A percentile compares a stretch with the other conserved stretches of the same genome.
Evolutionary conservation across 1,140 invertebrate species (phyloP).

Genomic region (Drosophila novamexicana): DNA sequence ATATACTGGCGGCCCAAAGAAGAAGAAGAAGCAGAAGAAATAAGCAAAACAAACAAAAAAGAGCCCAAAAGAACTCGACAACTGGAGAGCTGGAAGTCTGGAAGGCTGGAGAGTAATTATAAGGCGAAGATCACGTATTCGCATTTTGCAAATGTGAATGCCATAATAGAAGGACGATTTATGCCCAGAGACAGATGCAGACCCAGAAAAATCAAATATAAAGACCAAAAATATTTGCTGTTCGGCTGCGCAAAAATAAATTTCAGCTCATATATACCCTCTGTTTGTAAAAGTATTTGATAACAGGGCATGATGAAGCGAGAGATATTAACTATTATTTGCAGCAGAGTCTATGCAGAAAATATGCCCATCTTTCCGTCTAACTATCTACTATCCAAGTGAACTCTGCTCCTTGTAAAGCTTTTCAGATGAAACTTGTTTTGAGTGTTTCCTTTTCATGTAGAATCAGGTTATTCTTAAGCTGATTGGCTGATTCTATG

Average conservation of each 20-base stretch:
- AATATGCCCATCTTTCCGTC: neutral
- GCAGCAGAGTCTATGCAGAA: neutral
- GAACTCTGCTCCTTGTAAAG: neutral
- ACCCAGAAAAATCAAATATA: constrained; percentile 30
- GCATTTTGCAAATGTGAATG: constrained; percentile 69
- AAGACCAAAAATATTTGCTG: constrained; percentile 45
- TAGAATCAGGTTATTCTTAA: no score
- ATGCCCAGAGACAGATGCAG: constrained; percentile 39
- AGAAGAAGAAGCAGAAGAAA: neutral
- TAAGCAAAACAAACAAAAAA: constrained; percentile 7
- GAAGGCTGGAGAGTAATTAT: constrained; percentile 63
- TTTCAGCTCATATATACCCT: constrained; percentile 51
- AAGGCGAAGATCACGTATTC: constrained; percentile 80
- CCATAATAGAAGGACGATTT: constrained; percentile 77
- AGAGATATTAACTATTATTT: no score
- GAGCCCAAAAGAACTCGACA: constrained; percentile 15
- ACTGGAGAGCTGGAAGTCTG: constrained; percentile 11
- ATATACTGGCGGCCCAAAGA: constrained; percentile 51
- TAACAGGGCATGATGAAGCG: neutral
- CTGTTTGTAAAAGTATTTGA: constrained; percentile 5
- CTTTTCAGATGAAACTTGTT: constrained; percentile 2
- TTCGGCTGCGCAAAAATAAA: constrained; percentile 58
- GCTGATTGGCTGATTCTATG: no score
- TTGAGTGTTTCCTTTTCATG: no score
- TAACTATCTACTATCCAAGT: neutral